Evolutionary conservation across 2,888 invertebrate species (phyloP), one percentile per base, ranked within the genome.

Genomic region (Pecten maximus): DNA sequence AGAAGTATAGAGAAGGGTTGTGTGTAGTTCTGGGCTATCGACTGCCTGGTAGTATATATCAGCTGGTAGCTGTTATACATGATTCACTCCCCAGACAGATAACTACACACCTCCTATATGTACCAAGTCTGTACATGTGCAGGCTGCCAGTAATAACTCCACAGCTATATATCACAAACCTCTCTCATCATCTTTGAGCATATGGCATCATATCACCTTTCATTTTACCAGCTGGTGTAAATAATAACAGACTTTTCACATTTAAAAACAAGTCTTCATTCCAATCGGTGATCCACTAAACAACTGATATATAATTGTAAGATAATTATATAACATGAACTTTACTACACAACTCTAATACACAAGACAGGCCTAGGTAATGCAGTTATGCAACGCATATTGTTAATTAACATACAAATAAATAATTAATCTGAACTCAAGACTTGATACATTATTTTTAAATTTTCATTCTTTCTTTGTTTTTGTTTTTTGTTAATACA

Each of bases 61-160:
- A 74, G 74, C 74, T 74, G 74, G 74, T 74, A 74, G 74, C 74
- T 74, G 74, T 74, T 74, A 74, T 35, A 74, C 35, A 23, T 74
- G 74, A 74, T 35, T 74, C 74, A 74, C 74, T 74, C 74, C 74
- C 74, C 74, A 74, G 74, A 74, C 74, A 74, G 74, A 74, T 74
- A 74, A 74, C 28, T 23, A 74, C 74, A 74, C 74, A 74, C 35
- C 28, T 74, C 35, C 74, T 74, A 74, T 12, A 54, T n/a, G n/a
- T n/a, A 44, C 44, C 44, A 6, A 54, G 50, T 54, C 74, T 74
- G 28, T 74, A 74, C 74, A 74, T 74, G 35, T 74, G 74, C 35
- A 74, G 74, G 10, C 74, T 23, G 74, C 74, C 74, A 74, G 74
- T 28, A 16, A 60, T 60, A 60, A 74, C 74, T 74, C 74, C 28